Evolutionary conservation across 1,140 invertebrate genomes (phyloP), one percentile per base, ranked within the genome.

Genomic region (Heliconius nattereri): DNA sequence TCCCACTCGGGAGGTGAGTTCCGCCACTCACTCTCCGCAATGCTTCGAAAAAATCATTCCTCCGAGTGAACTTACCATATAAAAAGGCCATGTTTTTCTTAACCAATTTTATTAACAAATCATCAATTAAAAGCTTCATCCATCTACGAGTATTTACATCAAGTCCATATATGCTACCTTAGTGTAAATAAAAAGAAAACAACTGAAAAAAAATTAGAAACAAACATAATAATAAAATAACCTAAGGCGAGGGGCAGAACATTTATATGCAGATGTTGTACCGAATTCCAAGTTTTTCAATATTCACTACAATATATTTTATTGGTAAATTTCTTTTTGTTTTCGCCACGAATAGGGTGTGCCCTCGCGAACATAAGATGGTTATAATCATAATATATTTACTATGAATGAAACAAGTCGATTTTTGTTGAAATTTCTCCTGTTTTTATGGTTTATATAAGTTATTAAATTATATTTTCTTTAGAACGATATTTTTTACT

Each of bases 201-300:
- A 66, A 66, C 3, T 29, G 23, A 66, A 29, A 66, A 60, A 66
- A 66, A 66, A 29, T 29, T 29, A 11, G 60, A 66, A 66, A 66
- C 60, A 66, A 66, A 66, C 60, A 66, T 29, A 26, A 66, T 66
- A 66, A 66, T 26, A 66, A 26, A 13, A 66, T 66, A 60, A 49
- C 66, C 73, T 35, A 54, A 23, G 77, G 73, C 78, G 71, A 76
- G 71, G 71, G 52, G 71, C 29, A 66, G 52, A 71, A 79, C 72
- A 82, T 82, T 82, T 78, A 72, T 78, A 78, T 78, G 71, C 76
- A 54, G 70, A 71, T 32, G 76, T 77, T 40, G 76, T 78, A 78
- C 71, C 70, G 76, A 54, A 72, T 72, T 72, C 76, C 70, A 78
- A 78, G 76, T 78, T 78, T 78, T 72, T 78, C 76, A 78, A 78